These are phyloP conservation scores for Mercenaria mercenaria DNA, from an alignment of 1,140 invertebrate genomes.

Conservation along the genomic window DNA sequence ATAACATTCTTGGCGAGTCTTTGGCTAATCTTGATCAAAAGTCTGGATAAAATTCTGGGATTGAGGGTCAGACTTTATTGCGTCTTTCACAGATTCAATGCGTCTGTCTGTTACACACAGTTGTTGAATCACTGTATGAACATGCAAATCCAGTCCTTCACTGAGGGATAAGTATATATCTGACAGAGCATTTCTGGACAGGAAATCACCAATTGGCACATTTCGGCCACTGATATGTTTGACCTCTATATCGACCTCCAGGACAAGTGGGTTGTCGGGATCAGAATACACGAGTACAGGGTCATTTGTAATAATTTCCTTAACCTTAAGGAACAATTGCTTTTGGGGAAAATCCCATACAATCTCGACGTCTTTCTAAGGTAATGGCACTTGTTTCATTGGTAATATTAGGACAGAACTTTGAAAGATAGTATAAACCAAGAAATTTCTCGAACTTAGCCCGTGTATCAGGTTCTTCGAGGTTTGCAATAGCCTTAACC, in stretches of 20 bases:
- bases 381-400: not conserved
- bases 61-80: conserved; percentile 26
- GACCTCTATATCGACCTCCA: not conserved
- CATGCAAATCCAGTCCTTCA: conserved; percentile 34
- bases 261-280: not conserved
- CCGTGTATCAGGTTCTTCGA: conserved; percentile 46
- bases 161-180: conserved; percentile 28
- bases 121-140: not conserved
- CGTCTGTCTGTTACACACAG: not conserved
- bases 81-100: not conserved
- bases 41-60: conserved; percentile 11
- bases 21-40: conserved; percentile 32
- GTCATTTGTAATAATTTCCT: too few species aligned
- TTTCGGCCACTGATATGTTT: not conserved
- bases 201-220: not conserved
- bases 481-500: conserved; percentile 77
- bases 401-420: not conserved
- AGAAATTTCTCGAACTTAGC: conserved; percentile 83
- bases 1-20: too few species aligned
- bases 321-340: not conserved
- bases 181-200: not conserved
- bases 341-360: not conserved
- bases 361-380: not conserved
- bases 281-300: too few species aligned
- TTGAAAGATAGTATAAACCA: conserved; percentile 78